These are phyloP conservation scores for Chironomus riparius DNA, from an alignment of 2,888 invertebrate species.

Conservation along the genomic window DNA sequence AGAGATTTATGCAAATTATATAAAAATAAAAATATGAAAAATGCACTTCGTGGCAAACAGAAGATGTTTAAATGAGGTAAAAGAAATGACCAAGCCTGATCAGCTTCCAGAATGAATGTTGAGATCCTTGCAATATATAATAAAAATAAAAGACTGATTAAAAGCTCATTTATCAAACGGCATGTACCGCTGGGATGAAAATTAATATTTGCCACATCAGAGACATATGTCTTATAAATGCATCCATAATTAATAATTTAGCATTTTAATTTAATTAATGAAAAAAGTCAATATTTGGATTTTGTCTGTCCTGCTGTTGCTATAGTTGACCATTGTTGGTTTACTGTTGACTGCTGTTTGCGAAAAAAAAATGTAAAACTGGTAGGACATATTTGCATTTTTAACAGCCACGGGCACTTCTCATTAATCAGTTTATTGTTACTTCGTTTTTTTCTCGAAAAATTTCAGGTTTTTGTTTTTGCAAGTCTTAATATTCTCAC, in stretches of 20 bases:
- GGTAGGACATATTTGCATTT: too few relatives aligned
- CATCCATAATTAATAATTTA: constrained; percentile 13
- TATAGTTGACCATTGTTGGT: too few relatives aligned
- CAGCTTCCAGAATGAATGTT: background rate
- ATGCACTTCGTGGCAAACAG: constrained; percentile 1
- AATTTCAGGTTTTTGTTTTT: too few relatives aligned
- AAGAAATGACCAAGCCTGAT: background rate
- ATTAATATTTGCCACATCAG: constrained; percentile 11
- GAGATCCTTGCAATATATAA: background rate
- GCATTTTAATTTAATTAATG: constrained; percentile 15
- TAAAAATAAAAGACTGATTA: background rate
- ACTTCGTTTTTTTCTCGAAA: too few relatives aligned
- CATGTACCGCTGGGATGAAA: background rate
- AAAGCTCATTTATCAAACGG: constrained; percentile 20
- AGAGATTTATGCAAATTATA: constrained; percentile 5
- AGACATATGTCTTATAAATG: constrained; percentile 17
- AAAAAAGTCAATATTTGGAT: constrained; percentile 1
- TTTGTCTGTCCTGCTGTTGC: too few relatives aligned
- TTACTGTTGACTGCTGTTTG: too few relatives aligned
- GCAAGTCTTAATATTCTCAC: too few relatives aligned
- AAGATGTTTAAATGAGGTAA: background rate
- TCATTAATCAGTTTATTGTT: too few relatives aligned
- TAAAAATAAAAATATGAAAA: background rate
- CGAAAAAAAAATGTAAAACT: too few relatives aligned
- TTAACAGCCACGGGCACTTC: too few relatives aligned